Evolutionary conservation across 1,140 invertebrate genomes (phyloP).

Genomic region (Carposina sasakii): DNA sequence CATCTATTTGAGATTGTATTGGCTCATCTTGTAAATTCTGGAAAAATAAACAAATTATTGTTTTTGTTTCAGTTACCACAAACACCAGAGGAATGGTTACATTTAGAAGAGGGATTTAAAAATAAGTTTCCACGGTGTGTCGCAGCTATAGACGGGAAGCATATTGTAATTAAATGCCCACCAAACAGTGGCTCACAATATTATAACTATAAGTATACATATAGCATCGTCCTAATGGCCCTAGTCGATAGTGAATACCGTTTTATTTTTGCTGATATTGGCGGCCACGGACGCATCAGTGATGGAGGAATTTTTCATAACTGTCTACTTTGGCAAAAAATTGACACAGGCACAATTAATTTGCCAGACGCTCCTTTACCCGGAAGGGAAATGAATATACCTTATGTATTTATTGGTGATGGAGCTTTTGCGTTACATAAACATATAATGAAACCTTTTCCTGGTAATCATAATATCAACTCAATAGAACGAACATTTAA

Average conservation of each 20-base stretch:
- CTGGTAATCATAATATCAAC: too few species aligned
- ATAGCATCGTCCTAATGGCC: slow-evolving; percentile 57
- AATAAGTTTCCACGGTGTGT: slow-evolving; percentile 13
- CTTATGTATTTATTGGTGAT: slow-evolving; percentile 50
- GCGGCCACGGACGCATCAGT: slow-evolving; percentile 43
- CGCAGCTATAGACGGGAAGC: slow-evolving; percentile 30
- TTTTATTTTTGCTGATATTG: slow-evolving; percentile 60
- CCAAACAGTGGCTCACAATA: slow-evolving; percentile 38
- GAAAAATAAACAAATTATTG: slow-evolving; percentile 9
- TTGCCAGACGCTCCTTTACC: slow-evolving; percentile 32
- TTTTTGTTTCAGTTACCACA: slow-evolving; percentile 23
- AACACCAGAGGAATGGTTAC: slow-evolving; percentile 29
- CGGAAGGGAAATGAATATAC: too few species aligned
- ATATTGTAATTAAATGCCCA: slow-evolving; percentile 47
- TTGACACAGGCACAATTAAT: slow-evolving; percentile 22
- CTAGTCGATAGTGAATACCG: slow-evolving; percentile 56
- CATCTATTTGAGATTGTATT: too few species aligned
- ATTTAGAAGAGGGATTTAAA: slow-evolving; percentile 23
- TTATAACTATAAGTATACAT: slow-evolving; percentile 61
- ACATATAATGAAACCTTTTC: slow-evolving; percentile 50
- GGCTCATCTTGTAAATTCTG: too few species aligned
- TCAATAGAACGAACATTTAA: too few species aligned
- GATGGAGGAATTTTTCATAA: slow-evolving; percentile 51
- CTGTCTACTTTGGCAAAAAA: slow-evolving; percentile 18
- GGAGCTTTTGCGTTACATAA: slow-evolving; percentile 55